Evolutionary conservation across 2,113 vertebrate genomes (phyloP).

Genomic region (Platanista minor): DNA sequence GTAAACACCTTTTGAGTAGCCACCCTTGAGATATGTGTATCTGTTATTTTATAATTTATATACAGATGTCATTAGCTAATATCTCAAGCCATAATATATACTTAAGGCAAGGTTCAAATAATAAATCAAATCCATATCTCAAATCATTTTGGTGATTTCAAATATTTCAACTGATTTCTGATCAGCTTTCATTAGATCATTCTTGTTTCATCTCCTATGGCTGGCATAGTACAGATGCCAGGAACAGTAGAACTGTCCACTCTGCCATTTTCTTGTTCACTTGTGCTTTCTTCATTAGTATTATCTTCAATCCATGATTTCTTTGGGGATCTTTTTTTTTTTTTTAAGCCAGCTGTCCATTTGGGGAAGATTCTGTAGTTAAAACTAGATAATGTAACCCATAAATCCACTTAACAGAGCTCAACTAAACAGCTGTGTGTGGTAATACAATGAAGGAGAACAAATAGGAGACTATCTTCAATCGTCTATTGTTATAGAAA

Average conservation of each 20-base stretch:
- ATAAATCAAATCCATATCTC: not conserved
- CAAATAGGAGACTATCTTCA: not conserved
- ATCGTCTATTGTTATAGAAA: not conserved
- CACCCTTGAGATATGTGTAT: not conserved
- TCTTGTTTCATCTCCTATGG: not conserved
- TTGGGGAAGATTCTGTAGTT: constrained; percentile 31
- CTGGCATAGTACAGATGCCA: accelerated
- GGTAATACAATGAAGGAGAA: not conserved
- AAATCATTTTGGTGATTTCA: not conserved
- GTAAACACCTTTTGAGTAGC: not conserved
- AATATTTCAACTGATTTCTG: not conserved
- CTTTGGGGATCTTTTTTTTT: constrained; percentile 11
- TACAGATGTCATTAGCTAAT: not conserved
- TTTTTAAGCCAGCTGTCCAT: constrained; percentile 28
- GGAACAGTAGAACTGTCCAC: not conserved
- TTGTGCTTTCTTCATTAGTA: not conserved
- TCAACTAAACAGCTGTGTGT: not conserved
- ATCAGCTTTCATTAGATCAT: not conserved
- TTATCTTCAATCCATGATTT: not conserved
- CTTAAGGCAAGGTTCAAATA: not conserved
- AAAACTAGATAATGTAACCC: constrained; percentile 30
- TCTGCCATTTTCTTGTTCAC: not conserved
- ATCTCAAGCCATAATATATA: not conserved
- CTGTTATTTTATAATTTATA: constrained; percentile 8
- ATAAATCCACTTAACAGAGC: constrained; percentile 25